Evolutionary conservation across 2,888 invertebrate species (phyloP), one percentile per base, ranked within the genome.

Genomic region (Ditula angustiorana): DNA sequence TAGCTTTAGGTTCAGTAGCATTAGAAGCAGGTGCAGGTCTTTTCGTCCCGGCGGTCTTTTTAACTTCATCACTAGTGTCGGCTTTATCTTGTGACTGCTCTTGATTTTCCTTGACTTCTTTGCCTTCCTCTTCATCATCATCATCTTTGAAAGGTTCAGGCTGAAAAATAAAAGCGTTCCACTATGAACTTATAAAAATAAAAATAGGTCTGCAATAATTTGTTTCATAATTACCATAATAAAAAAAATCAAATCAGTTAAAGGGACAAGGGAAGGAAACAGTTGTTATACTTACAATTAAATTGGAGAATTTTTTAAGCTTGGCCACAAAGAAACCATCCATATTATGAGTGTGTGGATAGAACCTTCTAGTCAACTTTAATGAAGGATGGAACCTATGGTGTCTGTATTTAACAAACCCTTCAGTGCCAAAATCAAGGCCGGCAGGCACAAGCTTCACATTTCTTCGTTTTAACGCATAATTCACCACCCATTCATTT

Each of bases 291-390:
- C 93, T 91, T 80, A 93, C 93, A 80, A 92, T 90, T 41, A 95
- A 94, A 90, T 99, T 98, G 0, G 97, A 98, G 83, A 99, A 96
- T 83, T 99, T 99, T 90, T 98, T 98, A 11, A 99, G 87, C 90
- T 99, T 99, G 0, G 99, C 99, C 1, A 99, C 99, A 92, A 96
- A 99, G 88, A 99, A 99, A 2, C 99, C 99, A 89, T 99, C 99
- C 97, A 99, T 98, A 83, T 99, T 99, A 84, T 99, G 98, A 2
- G 97, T 96, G 83, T 99, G 99, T 0, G 99, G 99, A 90, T 99
- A 99, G 90, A 98, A 99, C 57, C 99, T 94, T 81, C 96, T 95
- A 0, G 98, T 97, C 64, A 98, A 87, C 80, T 97, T 97, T 86
- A 99, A 87, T 10, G 97, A 96, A 0, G 98, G 98, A 87, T 99